A percentile compares a stretch with the other conserved stretches of the same genome.
Evolutionary conservation across 2,888 invertebrate species (phyloP).

Genomic region (Conchocele bisecta): DNA sequence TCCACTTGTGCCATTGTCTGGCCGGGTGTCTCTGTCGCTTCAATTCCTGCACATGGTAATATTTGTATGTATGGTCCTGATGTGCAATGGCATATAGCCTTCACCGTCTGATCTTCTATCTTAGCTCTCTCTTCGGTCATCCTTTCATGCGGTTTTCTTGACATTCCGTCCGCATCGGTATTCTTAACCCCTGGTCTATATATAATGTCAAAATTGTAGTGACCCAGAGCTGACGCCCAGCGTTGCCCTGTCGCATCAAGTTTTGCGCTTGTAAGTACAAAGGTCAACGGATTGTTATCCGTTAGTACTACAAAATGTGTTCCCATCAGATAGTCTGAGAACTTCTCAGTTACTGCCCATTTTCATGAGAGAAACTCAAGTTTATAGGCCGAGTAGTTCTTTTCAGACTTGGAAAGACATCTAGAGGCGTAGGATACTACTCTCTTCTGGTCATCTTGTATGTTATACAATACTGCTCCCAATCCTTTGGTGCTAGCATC

Average conservation of each 20-base stretch:
- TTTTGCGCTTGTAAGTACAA: neutral
- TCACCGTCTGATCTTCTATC: no score
- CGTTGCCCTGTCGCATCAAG: conserved; percentile 8
- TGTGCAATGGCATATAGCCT: no score
- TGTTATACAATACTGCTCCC: no score
- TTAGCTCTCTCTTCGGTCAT: no score
- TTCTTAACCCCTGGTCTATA: conserved; percentile 1
- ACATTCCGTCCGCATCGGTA: neutral
- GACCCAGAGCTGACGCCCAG: conserved; percentile 5
- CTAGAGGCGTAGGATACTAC: no score
- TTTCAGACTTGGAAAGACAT: no score
- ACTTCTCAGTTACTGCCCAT: conserved; percentile 11
- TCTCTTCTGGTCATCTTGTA: no score
- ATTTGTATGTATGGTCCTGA: no score
- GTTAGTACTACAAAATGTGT: neutral
- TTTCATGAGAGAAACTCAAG: no score
- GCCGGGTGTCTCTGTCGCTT: neutral
- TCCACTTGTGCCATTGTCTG: neutral
- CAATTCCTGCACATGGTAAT: neutral
- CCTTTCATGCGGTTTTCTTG: no score
- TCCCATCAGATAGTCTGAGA: conserved; percentile 2
- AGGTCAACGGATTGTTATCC: neutral
- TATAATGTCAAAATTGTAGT: neutral
- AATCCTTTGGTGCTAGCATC: no score
- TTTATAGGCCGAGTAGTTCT: no score